Evolutionary conservation across 2,113 vertebrate species (phyloP), one percentile per base, ranked within the genome.

Genomic region (Patagioenas fasciata): DNA sequence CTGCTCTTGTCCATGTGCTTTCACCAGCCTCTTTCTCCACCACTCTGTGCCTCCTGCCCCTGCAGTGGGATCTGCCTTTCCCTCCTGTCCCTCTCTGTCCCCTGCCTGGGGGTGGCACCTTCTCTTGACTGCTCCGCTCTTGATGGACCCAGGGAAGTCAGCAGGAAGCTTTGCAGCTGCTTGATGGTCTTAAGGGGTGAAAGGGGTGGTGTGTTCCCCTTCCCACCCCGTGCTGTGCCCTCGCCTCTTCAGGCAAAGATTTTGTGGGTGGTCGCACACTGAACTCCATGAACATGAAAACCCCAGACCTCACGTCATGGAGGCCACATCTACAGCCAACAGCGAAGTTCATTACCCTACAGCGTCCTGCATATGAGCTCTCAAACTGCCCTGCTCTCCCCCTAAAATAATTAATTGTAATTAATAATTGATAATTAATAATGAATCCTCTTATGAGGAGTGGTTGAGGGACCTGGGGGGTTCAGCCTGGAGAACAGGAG

Each of bases 161-260:
- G 21, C 24, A 54, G 18, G 77, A 65, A 54, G 28, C 36, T 66
- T 1, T 56, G 24, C 47, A 58, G 67, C 28, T 18, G 44, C 19
- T 36, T 28, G 8, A 5, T 24, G 73, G 58, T 50, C 67, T 34
- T 10, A 4, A 6, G 15, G 32, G 42, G 16, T 11, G 58, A 11
- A 6, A 20, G 31, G 8, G 3, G 8, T 0, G 0, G 28, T 11
- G 15, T 29, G 9, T 8, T n/a, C 50, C 54, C 60, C 12, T 17
- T 31, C 19, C 38, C 72, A 50, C 5, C n/a, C 53, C 19, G 32
- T 10, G 5, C 40, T 53, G 29, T 26, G n/a, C 31, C 50, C 51
- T 53, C 25, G 1, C 48, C 54, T n/a, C 42, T 23, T 70, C 2
- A 2, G 0, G 15, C 1, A 2, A 32, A 44, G n/a, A 11, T 13